A percentile compares a stretch with the other conserved stretches of the same genome.
Conservation (phyloP, 1,140 invertebrate species). For the Meteorus sp. region DNA sequence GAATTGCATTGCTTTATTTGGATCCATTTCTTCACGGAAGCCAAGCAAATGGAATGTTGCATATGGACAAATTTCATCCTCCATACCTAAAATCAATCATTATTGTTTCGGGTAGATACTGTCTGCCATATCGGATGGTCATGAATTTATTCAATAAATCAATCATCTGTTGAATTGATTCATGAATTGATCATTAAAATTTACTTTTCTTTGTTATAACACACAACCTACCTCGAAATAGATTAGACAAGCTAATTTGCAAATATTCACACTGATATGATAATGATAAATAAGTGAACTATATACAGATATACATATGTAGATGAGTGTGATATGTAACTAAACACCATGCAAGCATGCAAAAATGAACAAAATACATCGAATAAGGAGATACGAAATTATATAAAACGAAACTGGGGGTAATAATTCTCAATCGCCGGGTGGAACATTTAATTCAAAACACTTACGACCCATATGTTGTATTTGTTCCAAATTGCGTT, state of each 20-base stretch:
- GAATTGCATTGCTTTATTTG: conserved; percentile 82
- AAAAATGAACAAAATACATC: no score
- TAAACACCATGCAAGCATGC: not conserved
- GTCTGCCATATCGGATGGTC: conserved; percentile 16
- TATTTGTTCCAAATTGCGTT: conserved; percentile 29
- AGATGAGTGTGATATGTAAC: no score
- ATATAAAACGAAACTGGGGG: no score
- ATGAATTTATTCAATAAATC: conserved; percentile 1
- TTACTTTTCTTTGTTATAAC: no score
- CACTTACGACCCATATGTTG: conserved; percentile 35
- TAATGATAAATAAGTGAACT: no score
- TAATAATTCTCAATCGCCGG: no score
- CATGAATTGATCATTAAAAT: no score
- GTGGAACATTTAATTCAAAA: conserved; percentile 35
- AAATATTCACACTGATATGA: no score
- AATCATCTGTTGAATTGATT: not conserved
- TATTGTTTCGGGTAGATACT: conserved; percentile 50
- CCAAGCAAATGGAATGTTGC: conserved; percentile 91
- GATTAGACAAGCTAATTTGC: no score
- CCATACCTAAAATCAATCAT: conserved; percentile 72
- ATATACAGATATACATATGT: no score
- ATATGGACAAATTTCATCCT: conserved; percentile 93
- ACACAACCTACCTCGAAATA: no score
- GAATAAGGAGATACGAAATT: no score
- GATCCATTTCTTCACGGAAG: conserved; percentile 94